Evolutionary conservation across 2,888 invertebrate genomes (phyloP).

Genomic region (Oeneis ivallda): DNA sequence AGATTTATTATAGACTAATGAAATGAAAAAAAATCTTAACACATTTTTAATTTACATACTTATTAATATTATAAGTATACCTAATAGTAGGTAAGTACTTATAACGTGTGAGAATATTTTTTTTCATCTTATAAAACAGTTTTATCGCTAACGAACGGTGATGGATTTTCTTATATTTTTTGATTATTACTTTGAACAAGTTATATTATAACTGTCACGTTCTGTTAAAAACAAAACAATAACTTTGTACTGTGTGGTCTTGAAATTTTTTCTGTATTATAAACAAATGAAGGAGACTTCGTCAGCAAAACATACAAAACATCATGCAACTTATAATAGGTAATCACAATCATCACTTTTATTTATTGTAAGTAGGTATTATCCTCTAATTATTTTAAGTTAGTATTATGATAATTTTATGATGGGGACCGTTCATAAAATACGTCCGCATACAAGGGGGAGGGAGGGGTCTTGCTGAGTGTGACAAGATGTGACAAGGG

Average conservation of each 20-base stretch:
- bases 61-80: too few relatives aligned
- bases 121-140: neutral
- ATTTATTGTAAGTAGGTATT: neutral
- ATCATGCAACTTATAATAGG: neutral
- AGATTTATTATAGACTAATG: too few relatives aligned
- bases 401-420: too few relatives aligned
- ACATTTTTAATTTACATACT: too few relatives aligned
- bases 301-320: neutral
- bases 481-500: too few relatives aligned
- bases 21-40: too few relatives aligned
- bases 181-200: neutral
- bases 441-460: too few relatives aligned
- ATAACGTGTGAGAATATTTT: neutral
- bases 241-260: neutral
- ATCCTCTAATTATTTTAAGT: neutral
- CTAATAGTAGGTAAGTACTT: too few relatives aligned
- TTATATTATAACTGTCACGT: slow-evolving; percentile 5
- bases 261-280: neutral
- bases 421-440: too few relatives aligned
- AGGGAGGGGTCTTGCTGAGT: too few relatives aligned
- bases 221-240: slow-evolving; percentile 1
- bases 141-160: slow-evolving; percentile 2
- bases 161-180: slow-evolving; percentile 1
- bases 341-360: neutral
- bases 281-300: neutral